A percentile compares a stretch with the other conserved stretches of the same genome.
phyloP scores from a whole-genome alignment of 2,113 vertebrate species.

The Scomber scombrus region DNA sequence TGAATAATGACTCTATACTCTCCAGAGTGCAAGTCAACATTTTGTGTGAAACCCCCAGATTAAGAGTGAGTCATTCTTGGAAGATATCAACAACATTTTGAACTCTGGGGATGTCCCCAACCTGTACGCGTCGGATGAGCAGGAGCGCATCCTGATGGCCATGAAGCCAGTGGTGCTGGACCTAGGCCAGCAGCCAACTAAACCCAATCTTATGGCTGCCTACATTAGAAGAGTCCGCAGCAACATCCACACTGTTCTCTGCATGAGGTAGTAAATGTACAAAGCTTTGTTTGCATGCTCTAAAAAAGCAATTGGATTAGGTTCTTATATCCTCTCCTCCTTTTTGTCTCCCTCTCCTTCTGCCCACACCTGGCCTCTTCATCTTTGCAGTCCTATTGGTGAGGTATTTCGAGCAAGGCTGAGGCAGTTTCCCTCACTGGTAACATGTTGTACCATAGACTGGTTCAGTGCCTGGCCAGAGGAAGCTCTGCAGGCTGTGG shows the following conservation, averaged over 20 bases:
- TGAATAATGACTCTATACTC: background rate
- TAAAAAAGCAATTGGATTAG: background rate
- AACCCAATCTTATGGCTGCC: conserved; percentile 91
- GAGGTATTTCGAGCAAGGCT: conserved; percentile 91
- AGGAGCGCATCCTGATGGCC: conserved; percentile 88
- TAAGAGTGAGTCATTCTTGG: conserved; percentile 93
- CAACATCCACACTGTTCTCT: conserved; percentile 93
- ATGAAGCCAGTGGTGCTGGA: conserved; percentile 90
- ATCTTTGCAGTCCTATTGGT: conserved; percentile 87
- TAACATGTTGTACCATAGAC: conserved; percentile 95
- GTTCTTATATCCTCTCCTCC: background rate
- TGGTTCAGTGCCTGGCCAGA: conserved; percentile 95
- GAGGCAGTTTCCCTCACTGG: conserved; percentile 94
- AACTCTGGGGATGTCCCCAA: conserved; percentile 93
- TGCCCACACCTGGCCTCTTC: background rate
- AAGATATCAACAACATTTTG: conserved; percentile 93
- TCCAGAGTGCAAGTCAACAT: background rate
- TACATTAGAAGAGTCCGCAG: conserved; percentile 87
- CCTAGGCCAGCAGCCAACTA: conserved; percentile 91
- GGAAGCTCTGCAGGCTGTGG: conserved; percentile 91
- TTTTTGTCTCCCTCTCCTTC: background rate
- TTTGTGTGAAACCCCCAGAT: conserved; percentile 81
- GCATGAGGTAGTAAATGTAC: conserved; percentile 89
- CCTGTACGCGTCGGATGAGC: conserved; percentile 88
- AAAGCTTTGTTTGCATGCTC: background rate